Conservation (phyloP, 2,888 invertebrate genomes). For the Criorhina ranunculi region DNA sequence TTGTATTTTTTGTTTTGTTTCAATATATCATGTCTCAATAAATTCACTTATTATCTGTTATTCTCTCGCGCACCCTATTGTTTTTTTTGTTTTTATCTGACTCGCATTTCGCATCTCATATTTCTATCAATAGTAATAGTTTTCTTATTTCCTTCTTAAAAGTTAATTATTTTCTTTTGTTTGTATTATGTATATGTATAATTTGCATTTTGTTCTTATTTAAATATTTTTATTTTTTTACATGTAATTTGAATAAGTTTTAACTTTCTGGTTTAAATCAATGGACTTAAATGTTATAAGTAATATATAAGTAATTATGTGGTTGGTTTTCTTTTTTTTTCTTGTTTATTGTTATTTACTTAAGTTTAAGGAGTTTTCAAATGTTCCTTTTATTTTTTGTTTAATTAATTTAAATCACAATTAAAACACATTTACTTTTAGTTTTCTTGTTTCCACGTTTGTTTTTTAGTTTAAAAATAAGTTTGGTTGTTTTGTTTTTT, state of each 20-base stretch:
- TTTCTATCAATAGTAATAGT: constrained; percentile 67
- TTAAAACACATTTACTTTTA: constrained; percentile 76
- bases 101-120: constrained; percentile 53
- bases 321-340: constrained; percentile 33
- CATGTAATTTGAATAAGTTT: constrained; percentile 74
- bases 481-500: constrained; percentile 50
- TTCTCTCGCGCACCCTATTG: constrained; percentile 51
- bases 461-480: constrained; percentile 62
- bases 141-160: constrained; percentile 37
- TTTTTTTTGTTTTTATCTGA: constrained; percentile 37
- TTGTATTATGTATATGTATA: constrained; percentile 73
- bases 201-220: constrained; percentile 49
- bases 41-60: constrained; percentile 73
- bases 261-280: constrained; percentile 70
- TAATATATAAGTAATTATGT: constrained; percentile 74
- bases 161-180: constrained; percentile 44
- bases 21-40: constrained; percentile 72
- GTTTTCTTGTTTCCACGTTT: constrained; percentile 69
- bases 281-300: constrained; percentile 74
- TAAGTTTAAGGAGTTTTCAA: constrained; percentile 62
- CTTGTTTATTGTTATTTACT: constrained; percentile 58
- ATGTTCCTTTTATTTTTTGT: constrained; percentile 60
- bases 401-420: constrained; percentile 77
- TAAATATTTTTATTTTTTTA: constrained; percentile 51
- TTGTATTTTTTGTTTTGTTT: constrained; percentile 53